Evolutionary conservation across 2,888 invertebrate species (phyloP).

Genomic region (Quadroppia sp.): DNA sequence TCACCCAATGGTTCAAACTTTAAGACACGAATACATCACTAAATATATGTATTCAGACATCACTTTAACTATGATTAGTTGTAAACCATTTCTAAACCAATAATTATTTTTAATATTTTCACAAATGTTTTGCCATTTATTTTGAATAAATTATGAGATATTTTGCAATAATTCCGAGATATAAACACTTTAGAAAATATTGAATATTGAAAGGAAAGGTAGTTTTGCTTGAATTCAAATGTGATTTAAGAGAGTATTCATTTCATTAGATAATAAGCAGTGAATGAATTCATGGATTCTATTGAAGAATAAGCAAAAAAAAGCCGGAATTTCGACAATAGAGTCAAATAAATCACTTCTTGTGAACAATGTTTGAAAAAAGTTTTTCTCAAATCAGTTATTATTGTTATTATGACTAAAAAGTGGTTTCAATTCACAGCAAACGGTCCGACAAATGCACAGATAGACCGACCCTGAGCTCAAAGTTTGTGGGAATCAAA

Average conservation of each 20-base stretch:
- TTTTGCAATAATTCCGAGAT: too few species aligned
- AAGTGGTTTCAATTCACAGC: neutral
- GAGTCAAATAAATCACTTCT: slow-evolving; percentile 11
- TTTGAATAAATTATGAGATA: too few species aligned
- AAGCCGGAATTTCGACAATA: neutral
- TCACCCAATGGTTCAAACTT: too few species aligned
- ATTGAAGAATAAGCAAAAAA: neutral
- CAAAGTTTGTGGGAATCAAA: slow-evolving; percentile 17
- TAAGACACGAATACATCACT: too few species aligned
- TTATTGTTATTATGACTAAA: slow-evolving; percentile 20
- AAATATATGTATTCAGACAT: too few species aligned
- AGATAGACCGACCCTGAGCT: neutral
- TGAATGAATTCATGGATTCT: neutral
- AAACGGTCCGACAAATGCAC: neutral
- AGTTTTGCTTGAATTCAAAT: neutral
- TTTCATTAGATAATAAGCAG: slow-evolving; percentile 25
- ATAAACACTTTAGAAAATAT: too few species aligned
- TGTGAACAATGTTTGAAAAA: neutral
- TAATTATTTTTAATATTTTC: too few species aligned
- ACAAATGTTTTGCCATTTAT: too few species aligned
- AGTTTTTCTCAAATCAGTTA: slow-evolving; percentile 1
- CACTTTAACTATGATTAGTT: too few species aligned
- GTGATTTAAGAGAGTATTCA: neutral
- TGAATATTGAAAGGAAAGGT: slow-evolving; percentile 1
- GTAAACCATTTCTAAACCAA: too few species aligned